Evolutionary conservation across 1,140 invertebrate species (phyloP).

Genomic region (Procambarus virginalis): DNA sequence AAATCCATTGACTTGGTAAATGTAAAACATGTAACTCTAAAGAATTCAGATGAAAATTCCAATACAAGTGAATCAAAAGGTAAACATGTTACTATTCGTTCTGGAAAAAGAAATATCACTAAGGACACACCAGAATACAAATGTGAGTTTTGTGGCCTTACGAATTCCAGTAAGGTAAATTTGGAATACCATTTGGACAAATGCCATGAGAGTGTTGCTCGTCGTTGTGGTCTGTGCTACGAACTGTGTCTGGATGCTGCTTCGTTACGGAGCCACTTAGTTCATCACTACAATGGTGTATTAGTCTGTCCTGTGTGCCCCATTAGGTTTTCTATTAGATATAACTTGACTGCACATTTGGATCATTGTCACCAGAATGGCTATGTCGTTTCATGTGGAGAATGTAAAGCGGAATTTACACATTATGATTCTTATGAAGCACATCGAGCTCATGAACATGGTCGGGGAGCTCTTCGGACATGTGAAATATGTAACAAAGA

Average conservation of each 20-base stretch:
- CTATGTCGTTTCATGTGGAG: slow-evolving; percentile 32
- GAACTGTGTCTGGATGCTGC: slow-evolving; percentile 32
- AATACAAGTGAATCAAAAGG: background rate
- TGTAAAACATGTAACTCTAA: background rate
- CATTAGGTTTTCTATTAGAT: slow-evolving; percentile 40
- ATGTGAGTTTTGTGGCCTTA: slow-evolving; percentile 30
- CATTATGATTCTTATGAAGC: slow-evolving; percentile 37
- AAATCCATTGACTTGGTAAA: background rate
- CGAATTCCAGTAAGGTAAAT: background rate
- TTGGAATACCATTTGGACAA: slow-evolving; percentile 51
- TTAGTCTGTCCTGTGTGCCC: slow-evolving; percentile 53
- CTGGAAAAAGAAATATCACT: background rate
- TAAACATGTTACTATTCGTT: background rate
- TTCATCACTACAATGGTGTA: slow-evolving; percentile 57
- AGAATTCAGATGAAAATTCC: background rate
- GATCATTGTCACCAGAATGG: slow-evolving; percentile 28
- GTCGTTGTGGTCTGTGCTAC: slow-evolving; percentile 43
- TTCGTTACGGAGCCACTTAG: slow-evolving; percentile 38
- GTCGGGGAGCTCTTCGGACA: slow-evolving; percentile 15
- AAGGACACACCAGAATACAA: background rate
- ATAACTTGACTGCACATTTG: slow-evolving; percentile 44
- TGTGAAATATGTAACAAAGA: slow-evolving; percentile 52
- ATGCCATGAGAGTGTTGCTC: slow-evolving; percentile 29
- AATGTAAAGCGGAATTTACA: slow-evolving; percentile 34
- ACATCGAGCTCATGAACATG: slow-evolving; percentile 42